These are phyloP conservation scores for Notamacropus eugenii DNA, from an alignment of 2,797 vertebrate species.

Conservation along the genomic window DNA sequence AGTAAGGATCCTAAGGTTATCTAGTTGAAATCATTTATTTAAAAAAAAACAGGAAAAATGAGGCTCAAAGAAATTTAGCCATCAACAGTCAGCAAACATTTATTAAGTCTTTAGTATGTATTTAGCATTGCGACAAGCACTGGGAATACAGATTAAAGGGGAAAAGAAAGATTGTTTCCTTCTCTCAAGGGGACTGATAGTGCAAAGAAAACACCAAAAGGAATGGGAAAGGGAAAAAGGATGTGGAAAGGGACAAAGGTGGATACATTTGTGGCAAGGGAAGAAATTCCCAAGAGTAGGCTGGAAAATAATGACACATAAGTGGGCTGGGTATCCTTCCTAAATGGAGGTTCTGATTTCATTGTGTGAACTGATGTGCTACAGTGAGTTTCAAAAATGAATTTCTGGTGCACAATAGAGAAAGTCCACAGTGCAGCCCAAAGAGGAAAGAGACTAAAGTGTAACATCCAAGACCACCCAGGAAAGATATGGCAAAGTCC, in stretches of 20 bases:
- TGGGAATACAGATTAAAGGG: not conserved
- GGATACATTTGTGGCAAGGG: too few species aligned
- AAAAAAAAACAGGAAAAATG: not conserved
- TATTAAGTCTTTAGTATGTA: not conserved
- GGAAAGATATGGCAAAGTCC: not conserved
- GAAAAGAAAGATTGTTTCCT: not conserved
- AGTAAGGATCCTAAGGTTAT: not conserved
- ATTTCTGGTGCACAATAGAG: too few species aligned
- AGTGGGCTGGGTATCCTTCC: not conserved
- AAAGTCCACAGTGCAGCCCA: too few species aligned
- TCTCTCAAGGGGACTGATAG: not conserved
- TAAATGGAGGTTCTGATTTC: not conserved
- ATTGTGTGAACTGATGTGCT: not conserved
- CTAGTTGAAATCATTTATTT: not conserved
- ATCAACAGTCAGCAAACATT: not conserved
- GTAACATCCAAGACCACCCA: not conserved
- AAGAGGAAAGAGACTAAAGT: too few species aligned
- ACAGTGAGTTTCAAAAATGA: too few species aligned
- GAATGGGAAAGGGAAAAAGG: not conserved
- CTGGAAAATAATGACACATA: too few species aligned
- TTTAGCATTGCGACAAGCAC: not conserved
- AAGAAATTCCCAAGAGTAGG: too few species aligned
- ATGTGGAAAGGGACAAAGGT: not conserved
- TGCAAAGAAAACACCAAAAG: not conserved
- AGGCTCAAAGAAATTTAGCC: not conserved